These are phyloP conservation scores for Catharus fuscescens DNA, from an alignment of 2,113 vertebrate genomes.

Conservation along the genomic window DNA sequence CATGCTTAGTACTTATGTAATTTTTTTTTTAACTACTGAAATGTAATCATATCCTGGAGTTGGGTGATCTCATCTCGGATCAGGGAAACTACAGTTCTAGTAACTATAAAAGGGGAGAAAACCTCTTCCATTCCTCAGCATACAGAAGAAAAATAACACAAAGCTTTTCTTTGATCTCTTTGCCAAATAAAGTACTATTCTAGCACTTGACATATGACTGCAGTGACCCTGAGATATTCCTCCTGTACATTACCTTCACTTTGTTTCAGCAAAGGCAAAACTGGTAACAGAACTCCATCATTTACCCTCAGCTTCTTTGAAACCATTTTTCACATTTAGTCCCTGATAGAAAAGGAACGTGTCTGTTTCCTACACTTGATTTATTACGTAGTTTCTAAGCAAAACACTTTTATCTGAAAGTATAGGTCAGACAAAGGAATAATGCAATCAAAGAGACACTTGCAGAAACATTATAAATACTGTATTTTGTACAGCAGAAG, in stretches of 20 bases:
- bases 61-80: constrained; percentile 65
- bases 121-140: constrained; percentile 12
- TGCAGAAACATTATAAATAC: constrained; percentile 71
- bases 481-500: constrained; percentile 28
- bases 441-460: constrained; percentile 57
- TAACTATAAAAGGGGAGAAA: constrained; percentile 28
- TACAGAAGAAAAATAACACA: constrained; percentile 38
- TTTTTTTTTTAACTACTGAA: constrained; percentile 67
- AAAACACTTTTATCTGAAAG: constrained; percentile 72
- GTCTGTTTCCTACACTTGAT: constrained; percentile 57
- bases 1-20: constrained; percentile 55
- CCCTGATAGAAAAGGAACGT: constrained; percentile 50
- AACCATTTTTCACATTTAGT: constrained; percentile 57
- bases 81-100: constrained; percentile 24
- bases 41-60: constrained; percentile 38
- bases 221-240: constrained; percentile 57
- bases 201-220: constrained; percentile 58
- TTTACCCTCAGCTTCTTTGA: constrained; percentile 59
- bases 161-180: constrained; percentile 63
- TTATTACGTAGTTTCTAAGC: constrained; percentile 72
- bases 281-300: constrained; percentile 69
- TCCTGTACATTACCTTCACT: constrained; percentile 58
- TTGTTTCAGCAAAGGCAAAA: constrained; percentile 67
- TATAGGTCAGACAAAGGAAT: constrained; percentile 69
- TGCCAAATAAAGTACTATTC: constrained; percentile 64